Conservation (phyloP, 2,113 vertebrate species). For the Hippocampus abdominalis region DNA sequence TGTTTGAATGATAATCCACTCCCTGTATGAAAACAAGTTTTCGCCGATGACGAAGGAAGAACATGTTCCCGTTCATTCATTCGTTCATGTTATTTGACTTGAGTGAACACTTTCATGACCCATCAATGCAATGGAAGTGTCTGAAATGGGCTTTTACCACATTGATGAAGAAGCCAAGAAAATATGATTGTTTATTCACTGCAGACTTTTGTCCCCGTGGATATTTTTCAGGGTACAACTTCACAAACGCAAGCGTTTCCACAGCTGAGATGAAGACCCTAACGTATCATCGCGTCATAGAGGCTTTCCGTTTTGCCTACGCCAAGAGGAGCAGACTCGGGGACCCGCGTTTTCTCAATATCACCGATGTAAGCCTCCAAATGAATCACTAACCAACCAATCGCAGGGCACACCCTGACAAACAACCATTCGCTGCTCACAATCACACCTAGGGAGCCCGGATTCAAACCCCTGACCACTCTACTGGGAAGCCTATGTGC, state of each 20-base stretch:
- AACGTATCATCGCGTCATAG: conserved; percentile 91
- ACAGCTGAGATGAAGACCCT: conserved; percentile 77
- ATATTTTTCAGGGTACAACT: conserved; percentile 81
- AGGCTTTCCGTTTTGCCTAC: conserved; percentile 93
- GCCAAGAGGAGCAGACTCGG: conserved; percentile 91
- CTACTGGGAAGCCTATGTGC: too few species aligned
- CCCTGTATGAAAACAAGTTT: conserved; percentile 5
- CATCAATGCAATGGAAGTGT: neutral
- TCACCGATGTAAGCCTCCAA: conserved; percentile 77
- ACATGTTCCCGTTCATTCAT: neutral
- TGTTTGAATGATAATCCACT: conserved; percentile 42
- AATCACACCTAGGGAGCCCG: too few species aligned
- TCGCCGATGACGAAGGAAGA: conserved; percentile 2
- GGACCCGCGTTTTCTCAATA: conserved; percentile 84
- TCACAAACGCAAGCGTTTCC: conserved; percentile 78
- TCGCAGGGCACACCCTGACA: too few species aligned
- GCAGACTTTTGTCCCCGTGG: conserved; percentile 21
- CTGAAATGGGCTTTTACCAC: conserved; percentile 15
- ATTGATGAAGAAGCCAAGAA: conserved; percentile 12
- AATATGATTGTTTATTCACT: conserved; percentile 15
- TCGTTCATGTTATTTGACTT: neutral
- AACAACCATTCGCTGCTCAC: too few species aligned
- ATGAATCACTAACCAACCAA: neutral
- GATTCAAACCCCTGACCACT: too few species aligned
- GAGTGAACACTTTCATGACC: conserved; percentile 12